Evolutionary conservation across 2,888 invertebrate genomes (phyloP), one percentile per base, ranked within the genome.

Genomic region (Oxyscelio sp.): DNA sequence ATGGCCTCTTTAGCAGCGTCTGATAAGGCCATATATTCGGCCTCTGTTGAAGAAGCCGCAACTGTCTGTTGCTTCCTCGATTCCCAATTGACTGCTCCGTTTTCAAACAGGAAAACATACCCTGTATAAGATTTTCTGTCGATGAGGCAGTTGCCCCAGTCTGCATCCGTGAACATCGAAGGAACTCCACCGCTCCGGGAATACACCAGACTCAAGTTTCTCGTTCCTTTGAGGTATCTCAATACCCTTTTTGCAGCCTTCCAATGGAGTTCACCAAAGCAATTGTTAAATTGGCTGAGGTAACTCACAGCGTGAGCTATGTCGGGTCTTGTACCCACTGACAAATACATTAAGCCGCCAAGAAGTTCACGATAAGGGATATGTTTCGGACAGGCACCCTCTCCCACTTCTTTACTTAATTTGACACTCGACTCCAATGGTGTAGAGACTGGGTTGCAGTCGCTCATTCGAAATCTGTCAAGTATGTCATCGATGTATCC

Each of bases 371-470:
- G 73, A 31, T 82, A 86, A 0, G 84, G 87, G 8, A 45, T 21
- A 4, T 5, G 4, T 15, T 4, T 8, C 21, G 22, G 13, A 19
- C 13, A 27, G 13, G 27, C 21, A 13, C 21, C 43, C n/a, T 63
- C 61, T 38, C 27, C 6, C 6, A 4, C 27, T 3, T 50, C 50
- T 11, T 50, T 50, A 13, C 4, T 6, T 27, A 59, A n/a, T 75
- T 87, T 38, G 9, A 8, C 24, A 11, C 77, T 65, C 3, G 78
- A 52, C 34, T 86, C 78, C 66, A 85, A 21, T n/a, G 87, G 83
- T 4, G 83, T 85, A 22, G 83, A 59, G 1, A 81, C 86, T 2
- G 83, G 58, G 8, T 85, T 87, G 15, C 80, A 80, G 13, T 83
- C 68, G 15, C 22, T 19, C 84, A 85, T 82, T 3, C 68, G 73